Conservation (phyloP, 2,113 vertebrate genomes). For the Urocynchramus pylzowi region DNA sequence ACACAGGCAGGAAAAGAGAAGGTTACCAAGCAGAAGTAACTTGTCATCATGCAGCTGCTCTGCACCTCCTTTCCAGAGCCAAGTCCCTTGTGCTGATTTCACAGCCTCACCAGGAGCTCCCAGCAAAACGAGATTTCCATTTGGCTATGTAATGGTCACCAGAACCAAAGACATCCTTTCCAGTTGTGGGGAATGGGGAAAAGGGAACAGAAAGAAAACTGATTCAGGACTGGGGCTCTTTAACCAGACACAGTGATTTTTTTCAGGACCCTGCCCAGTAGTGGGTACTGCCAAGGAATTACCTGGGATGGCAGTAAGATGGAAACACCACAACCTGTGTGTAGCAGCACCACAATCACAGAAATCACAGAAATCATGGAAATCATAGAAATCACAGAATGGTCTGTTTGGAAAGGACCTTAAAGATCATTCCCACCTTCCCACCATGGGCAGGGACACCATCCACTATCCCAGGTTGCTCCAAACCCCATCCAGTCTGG, state of each 20-base stretch:
- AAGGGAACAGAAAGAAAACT: background rate
- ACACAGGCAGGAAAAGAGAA: background rate
- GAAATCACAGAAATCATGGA: background rate
- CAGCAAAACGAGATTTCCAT: background rate
- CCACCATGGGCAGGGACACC: background rate
- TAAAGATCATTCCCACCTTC: background rate
- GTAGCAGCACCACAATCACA: background rate
- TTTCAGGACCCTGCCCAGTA: background rate
- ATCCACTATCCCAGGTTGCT: fast-evolving
- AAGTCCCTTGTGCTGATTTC: background rate
- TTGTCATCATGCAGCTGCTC: background rate
- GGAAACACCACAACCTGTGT: background rate
- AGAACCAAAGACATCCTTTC: background rate
- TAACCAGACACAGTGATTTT: background rate
- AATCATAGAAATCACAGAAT: background rate
- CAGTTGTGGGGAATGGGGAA: background rate
- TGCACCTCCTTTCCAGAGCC: background rate
- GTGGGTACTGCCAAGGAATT: background rate
- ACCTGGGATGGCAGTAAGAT: background rate
- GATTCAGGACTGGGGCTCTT: background rate
- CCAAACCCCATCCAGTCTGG: fast-evolving
- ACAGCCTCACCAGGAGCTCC: background rate
- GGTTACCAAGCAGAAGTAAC: background rate
- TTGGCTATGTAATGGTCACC: background rate
- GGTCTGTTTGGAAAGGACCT: background rate